Conservation (phyloP, 1,140 invertebrate genomes). For the Adoxophyes honmai region DNA sequence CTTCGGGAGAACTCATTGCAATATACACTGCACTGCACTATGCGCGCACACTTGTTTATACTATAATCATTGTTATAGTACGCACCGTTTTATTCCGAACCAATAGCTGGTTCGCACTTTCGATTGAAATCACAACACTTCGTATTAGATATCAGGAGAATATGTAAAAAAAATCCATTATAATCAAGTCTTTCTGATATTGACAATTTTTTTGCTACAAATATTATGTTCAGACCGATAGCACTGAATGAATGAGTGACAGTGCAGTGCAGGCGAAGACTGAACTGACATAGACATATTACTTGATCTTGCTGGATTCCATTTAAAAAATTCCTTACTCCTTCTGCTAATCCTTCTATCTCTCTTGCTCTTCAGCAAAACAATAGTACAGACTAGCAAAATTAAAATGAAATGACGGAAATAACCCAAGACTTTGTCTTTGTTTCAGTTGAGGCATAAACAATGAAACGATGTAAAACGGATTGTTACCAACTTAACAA, state of each 20-base stretch:
- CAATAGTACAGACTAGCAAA: too few species aligned
- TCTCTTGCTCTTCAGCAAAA: conserved; percentile 6
- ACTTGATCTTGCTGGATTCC: neutral
- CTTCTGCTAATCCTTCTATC: neutral
- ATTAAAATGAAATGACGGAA: too few species aligned
- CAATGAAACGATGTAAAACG: too few species aligned
- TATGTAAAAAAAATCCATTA: neutral
- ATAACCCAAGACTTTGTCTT: too few species aligned
- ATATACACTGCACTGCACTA: conserved; percentile 15
- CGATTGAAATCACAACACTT: neutral
- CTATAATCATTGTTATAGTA: conserved; percentile 6
- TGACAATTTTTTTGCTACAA: neutral
- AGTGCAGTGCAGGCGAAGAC: neutral
- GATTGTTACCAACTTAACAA: too few species aligned
- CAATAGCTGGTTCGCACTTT: neutral
- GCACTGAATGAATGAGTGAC: conserved; percentile 1
- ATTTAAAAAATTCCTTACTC: conserved; percentile 1
- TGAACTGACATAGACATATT: neutral
- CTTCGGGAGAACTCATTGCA: conserved; percentile 49
- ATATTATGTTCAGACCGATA: neutral
- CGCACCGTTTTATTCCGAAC: neutral
- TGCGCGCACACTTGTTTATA: conserved; percentile 6
- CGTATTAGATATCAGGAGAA: neutral
- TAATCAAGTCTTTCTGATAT: neutral
- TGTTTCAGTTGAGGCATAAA: too few species aligned